These are phyloP conservation scores for Parauchenoglanis ngamensis DNA, from an alignment of 2,797 vertebrate genomes.

Conservation along the genomic window DNA sequence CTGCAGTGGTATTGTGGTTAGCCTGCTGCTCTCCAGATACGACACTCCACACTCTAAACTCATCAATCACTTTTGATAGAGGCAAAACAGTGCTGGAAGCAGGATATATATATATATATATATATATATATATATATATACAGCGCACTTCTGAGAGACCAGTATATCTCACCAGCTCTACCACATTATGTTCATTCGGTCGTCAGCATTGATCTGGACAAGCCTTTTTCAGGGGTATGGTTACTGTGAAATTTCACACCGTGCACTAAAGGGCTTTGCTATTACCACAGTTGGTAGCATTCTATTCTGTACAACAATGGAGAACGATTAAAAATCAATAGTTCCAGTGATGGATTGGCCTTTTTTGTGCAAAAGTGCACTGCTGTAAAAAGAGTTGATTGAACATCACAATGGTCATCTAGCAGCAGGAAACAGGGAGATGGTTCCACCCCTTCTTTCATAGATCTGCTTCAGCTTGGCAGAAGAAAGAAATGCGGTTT, in stretches of 20 bases:
- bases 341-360: conserved; percentile 42
- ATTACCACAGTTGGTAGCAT: conserved; percentile 39
- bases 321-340: conserved; percentile 37
- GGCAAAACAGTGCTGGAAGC: conserved; percentile 38
- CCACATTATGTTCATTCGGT: conserved; percentile 34
- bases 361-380: conserved; percentile 43
- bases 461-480: conserved; percentile 21
- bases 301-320: conserved; percentile 45
- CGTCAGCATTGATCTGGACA: conserved; percentile 37
- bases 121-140: background rate
- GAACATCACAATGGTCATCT: conserved; percentile 44
- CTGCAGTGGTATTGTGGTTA: conserved; percentile 34
- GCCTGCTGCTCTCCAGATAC: conserved; percentile 55
- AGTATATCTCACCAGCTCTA: conserved; percentile 13
- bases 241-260: conserved; percentile 42
- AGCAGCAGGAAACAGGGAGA: conserved; percentile 40
- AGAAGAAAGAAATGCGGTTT: conserved; percentile 30
- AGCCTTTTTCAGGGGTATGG: conserved; percentile 20
- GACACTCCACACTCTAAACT: conserved; percentile 34
- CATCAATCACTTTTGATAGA: conserved; percentile 49
- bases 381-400: conserved; percentile 31
- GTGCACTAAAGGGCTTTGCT: conserved; percentile 29
- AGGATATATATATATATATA: background rate
- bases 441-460: conserved; percentile 9
- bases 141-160: conserved; percentile 40